Conservation (phyloP, 2,113 vertebrate genomes). For the Plotosus lineatus region DNA sequence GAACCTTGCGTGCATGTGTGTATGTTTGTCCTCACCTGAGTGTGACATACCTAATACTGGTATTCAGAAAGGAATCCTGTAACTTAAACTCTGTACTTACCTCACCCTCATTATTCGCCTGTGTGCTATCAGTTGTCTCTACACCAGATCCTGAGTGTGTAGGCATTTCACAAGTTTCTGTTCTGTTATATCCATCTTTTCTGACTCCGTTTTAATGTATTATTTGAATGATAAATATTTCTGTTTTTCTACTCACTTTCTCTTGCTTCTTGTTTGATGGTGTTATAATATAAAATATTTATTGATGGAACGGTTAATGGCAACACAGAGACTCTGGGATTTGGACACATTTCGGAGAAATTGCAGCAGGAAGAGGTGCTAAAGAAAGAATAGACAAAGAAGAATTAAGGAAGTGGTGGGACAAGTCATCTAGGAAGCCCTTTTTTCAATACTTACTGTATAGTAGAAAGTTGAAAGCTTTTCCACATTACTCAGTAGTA, state of each 20-base stretch:
- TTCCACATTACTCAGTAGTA: conserved; percentile 51
- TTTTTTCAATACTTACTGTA: conserved; percentile 13
- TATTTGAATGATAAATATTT: background rate
- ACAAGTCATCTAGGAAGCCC: conserved; percentile 30
- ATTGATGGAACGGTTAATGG: background rate
- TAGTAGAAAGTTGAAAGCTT: conserved; percentile 48
- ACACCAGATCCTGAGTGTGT: background rate
- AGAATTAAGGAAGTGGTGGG: conserved; percentile 31
- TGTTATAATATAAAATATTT: conserved; percentile 2
- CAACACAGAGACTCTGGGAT: background rate
- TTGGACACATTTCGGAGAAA: conserved; percentile 33
- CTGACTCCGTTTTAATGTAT: conserved; percentile 6
- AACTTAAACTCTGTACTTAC: conserved; percentile 22
- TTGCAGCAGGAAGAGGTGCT: conserved; percentile 33
- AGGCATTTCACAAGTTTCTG: conserved; percentile 22
- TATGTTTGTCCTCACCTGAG: conserved; percentile 36
- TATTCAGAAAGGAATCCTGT: conserved; percentile 24
- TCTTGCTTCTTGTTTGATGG: background rate
- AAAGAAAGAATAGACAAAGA: conserved; percentile 18
- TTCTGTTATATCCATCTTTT: background rate
- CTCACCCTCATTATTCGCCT: conserved; percentile 26
- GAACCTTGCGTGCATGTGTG: conserved; percentile 42
- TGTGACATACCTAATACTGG: conserved; percentile 41
- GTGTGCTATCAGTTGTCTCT: conserved; percentile 25
- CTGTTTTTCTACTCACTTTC: background rate